Base-by-base conservation (phyloP, 1,140 invertebrate genomes). In the Tetranychus cinnabarinus region DNA sequence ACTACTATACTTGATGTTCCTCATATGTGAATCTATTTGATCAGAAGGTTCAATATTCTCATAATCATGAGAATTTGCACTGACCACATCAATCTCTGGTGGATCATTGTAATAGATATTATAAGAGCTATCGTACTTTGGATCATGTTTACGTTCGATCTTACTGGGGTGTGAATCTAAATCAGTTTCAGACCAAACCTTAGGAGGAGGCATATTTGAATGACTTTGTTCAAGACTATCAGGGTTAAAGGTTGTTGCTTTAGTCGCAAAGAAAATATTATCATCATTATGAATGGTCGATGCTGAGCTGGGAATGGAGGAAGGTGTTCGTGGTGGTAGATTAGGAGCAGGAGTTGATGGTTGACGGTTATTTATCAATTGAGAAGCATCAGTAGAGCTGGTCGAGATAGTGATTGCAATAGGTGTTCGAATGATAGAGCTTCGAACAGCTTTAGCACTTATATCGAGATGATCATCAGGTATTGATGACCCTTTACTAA, bases 161-260 rank as follows among this genome's bases (percentile, higher is more conserved):
- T 52, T 52, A 2, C 31, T 23, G 7, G 31, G n/a, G 15, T 52
- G n/a, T 6, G 50, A 61, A 37, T 61, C 60, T 12, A 61, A 45
- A 33, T 61, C 60, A 1, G 60, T 56, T 56, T 61, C 60, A 37
- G 3, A 37, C 60, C 60, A 61, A 23, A 34, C 54, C 35, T 61
- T 56, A 8, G 47, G 34, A 34, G 47, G 66, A 7, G 50, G 31
- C n/a, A 52, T 33, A 31, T 2, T 52, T 2, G 50, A 52, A 42
- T 42, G 39, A 52, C n/a, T 31, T 52, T 12, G 50, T 8, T n/a
- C n/a, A 13, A 52, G n/a, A 42, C 10, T 42, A n/a, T 52, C 50
- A 12, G 50, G 50, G 23, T 52, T 33, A 2, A 33, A 23, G 8
- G 50, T 6, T n/a, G 50, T 33, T 52, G 50, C 50, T 31, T 52